Evolutionary conservation across 2,797 vertebrate species (phyloP), one percentile per base, ranked within the genome.

Genomic region (Taeniopygia guttata): DNA sequence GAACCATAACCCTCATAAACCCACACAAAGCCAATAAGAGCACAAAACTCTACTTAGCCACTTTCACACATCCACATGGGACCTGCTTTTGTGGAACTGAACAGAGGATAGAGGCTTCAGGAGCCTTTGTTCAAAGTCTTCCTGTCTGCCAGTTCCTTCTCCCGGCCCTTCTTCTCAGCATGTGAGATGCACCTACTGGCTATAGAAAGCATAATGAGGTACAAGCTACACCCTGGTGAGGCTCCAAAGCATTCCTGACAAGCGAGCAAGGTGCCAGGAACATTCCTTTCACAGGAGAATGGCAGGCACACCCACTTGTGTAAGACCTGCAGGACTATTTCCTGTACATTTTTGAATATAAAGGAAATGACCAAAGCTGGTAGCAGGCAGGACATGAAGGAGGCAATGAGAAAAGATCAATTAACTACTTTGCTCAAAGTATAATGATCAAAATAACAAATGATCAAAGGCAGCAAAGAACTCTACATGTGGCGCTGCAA

Each of bases 361-460:
- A 84, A 89, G 69, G 55, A 72, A 86, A 70, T 48, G 7, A 81
- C 60, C 55, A 84, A 85, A 95, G 74, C 49, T 51, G 23, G 23
- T 32, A 70, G 45, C 54, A 64, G 49, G 48, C 56, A 79, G 69
- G 29, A 66, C 5, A 12, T 29, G 70, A 96, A 94, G 74, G 84
- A 83, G 55, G 82, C 67, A 22, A 84, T 19, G 58, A 95, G 78
- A 89, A 93, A 69, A 79, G 88, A 95, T 95, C 93, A 94, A 97
- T 96, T 91, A 95, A 73, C 70, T 77, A 64, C 84, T 95, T 91
- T 92, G 75, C 87, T 95, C 93, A 85, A 78, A 85, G 40, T 43
- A 20, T 62, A 95, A 82, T 77, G 62, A 95, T 94, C 91, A 96
- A 93, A 96, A 95, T 88, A 87, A 92, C 69, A 88, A 88, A 95